phyloP scores from a whole-genome alignment of 2,888 invertebrate species.

The Cheilosia vulpina region DNA sequence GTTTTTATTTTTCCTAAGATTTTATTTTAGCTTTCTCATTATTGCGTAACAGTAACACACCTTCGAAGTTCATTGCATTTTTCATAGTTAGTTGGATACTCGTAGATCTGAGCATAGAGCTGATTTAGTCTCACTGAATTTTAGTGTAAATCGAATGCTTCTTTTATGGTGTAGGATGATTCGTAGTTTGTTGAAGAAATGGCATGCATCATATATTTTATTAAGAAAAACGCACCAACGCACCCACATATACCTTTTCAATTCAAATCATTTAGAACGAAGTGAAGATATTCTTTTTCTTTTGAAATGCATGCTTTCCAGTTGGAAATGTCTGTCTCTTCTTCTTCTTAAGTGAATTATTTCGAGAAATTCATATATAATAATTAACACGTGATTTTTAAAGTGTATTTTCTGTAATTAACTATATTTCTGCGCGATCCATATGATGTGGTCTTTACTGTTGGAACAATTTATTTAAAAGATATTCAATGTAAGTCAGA shows the following conservation, averaged over 20 bases:
- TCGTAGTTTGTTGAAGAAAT: conserved; percentile 3
- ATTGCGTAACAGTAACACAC: conserved; percentile 9
- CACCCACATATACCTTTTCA: neutral
- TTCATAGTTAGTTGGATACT: conserved; percentile 37
- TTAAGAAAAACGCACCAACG: neutral
- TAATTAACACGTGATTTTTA: conserved; percentile 52
- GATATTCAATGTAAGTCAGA: conserved; percentile 65
- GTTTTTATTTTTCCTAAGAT: conserved; percentile 17
- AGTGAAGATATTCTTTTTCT: neutral
- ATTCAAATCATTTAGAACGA: neutral
- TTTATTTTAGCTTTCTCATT: conserved; percentile 58
- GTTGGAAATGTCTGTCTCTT: conserved; percentile 42
- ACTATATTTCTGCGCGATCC: conserved; percentile 62
- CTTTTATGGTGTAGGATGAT: conserved; percentile 38
- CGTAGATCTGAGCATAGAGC: conserved; percentile 9
- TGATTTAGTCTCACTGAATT: conserved; percentile 11
- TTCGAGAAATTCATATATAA: conserved; percentile 25
- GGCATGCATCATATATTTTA: conserved; percentile 36
- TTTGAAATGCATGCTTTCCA: conserved; percentile 49
- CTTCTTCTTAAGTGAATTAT: conserved; percentile 37
- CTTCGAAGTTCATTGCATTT: conserved; percentile 66
- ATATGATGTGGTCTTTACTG: conserved; percentile 48
- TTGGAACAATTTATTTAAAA: conserved; percentile 60
- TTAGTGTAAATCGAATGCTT: conserved; percentile 30
- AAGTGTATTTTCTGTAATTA: conserved; percentile 68